Base-by-base conservation (phyloP, 1,140 invertebrate genomes). In the Drosophila nikananu region DNA sequence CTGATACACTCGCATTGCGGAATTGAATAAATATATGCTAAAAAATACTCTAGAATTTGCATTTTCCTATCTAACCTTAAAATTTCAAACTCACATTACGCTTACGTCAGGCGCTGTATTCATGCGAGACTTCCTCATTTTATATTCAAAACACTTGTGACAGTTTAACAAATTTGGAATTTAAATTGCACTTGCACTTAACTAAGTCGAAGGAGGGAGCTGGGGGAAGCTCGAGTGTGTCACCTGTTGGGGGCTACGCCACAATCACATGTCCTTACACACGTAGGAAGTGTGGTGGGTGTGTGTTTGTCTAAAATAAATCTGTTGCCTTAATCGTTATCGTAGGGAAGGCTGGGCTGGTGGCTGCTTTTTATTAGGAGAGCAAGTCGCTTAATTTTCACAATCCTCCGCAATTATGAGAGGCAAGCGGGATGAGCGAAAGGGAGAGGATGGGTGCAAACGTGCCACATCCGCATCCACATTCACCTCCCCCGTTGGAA, bases 81-180 rank as follows among this genome's bases (percentile, higher is more conserved):
- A n/a, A n/a, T 27, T 7, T 3, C 13, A 27, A 27, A 55, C 21
- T 3, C 30, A 10, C 52, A 62, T 62, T 65, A 65, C 12, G 13
- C 3, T 19, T 21, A 55, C n/a, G 64, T 27, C 21, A 46, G 49
- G 67, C 23, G 10, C 30, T 68, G 67, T 71, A 5, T 30, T n/a
- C 0, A 23, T 48, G 32, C 19, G 39, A 54, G 81, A 59, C 78
- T 65, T 68, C 49, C 84, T 87, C 84, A 87, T 87, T 87, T 89
- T 63, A 84, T 76, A 87, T 87, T 89, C 84, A 87, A 63, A 84
- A 72, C 84, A 73, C 71, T 89, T 89, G 84, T 81, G 77, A 89
- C 84, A 90, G 84, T 89, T 87, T 87, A 87, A 87, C 84, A 87
- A 87, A 87, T 87, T 87, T 84, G 55, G 81, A 82, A 87, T 84